phyloP scores from a whole-genome alignment of 1,140 invertebrate genomes.

The Artemia franciscana region DNA sequence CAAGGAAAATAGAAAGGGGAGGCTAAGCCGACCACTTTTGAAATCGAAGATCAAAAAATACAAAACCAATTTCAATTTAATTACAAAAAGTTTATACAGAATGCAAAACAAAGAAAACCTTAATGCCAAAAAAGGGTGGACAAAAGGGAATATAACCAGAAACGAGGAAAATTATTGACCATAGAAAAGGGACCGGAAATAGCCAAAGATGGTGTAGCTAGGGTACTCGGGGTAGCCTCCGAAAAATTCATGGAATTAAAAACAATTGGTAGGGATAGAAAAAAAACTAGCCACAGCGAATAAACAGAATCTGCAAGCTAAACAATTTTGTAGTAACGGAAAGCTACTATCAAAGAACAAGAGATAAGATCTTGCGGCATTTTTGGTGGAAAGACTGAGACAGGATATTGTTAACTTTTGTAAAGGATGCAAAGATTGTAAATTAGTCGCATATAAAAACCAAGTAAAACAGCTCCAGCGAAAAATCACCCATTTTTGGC shows the following conservation, averaged over 20 bases:
- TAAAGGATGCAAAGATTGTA: not conserved
- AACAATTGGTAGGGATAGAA: not conserved
- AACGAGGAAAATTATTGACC: not conserved
- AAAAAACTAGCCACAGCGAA: not conserved
- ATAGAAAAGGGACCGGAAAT: not conserved
- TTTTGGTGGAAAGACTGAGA: not conserved
- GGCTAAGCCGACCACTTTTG: not conserved
- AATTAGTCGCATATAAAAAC: not conserved
- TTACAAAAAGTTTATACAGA: not conserved
- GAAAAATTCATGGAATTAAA: not conserved
- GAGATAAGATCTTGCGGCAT: not conserved
- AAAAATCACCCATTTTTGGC: not conserved
- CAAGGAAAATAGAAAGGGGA: not conserved
- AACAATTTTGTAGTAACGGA: not conserved
- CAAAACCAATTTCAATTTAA: not conserved
- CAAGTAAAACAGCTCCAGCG: not conserved
- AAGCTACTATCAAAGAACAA: not conserved
- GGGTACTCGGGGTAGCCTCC: no score
- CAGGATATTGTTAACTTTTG: not conserved
- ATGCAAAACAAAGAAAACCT: not conserved
- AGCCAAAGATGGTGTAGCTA: not conserved
- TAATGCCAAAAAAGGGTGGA: not conserved
- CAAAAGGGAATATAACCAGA: not conserved
- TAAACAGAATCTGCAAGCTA: not conserved
- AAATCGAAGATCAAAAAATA: not conserved